Percentiles rank a stretch among this genome's conserved stretches.
Conservation (phyloP, 1,140 invertebrate species). For the Acromyrmex heyeri region DNA sequence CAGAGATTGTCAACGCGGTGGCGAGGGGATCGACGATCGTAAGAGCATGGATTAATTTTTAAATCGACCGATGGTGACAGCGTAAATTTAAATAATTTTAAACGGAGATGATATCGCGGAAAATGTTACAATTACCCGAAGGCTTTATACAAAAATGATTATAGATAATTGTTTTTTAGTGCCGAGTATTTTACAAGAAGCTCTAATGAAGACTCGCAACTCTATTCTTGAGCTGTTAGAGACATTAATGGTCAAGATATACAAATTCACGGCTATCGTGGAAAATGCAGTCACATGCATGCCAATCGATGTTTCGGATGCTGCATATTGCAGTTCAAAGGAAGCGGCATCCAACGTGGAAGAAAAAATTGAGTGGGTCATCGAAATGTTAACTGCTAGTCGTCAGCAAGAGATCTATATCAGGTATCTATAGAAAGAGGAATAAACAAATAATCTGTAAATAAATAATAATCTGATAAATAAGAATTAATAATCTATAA, state of each 20-base stretch:
- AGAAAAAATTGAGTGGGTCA: conserved; percentile 85
- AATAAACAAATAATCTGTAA: background rate
- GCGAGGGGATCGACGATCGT: conserved; percentile 90
- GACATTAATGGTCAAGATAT: conserved; percentile 88
- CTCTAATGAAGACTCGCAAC: conserved; percentile 86
- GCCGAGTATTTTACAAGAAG: conserved; percentile 88
- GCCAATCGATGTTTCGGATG: background rate
- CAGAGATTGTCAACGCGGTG: conserved; percentile 89
- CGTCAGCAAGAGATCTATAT: conserved; percentile 89
- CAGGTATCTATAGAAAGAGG: conserved; percentile 78
- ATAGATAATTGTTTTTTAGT: conserved; percentile 83
- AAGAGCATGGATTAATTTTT: conserved; percentile 74
- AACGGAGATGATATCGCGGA: background rate
- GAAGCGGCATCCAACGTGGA: conserved; percentile 65
- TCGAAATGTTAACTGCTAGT: conserved; percentile 87
- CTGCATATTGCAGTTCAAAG: background rate
- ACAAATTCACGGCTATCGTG: conserved; percentile 88
- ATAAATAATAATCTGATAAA: background rate
- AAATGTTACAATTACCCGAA: background rate
- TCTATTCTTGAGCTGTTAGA: conserved; percentile 87
- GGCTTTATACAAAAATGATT: background rate
- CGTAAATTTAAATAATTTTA: background rate
- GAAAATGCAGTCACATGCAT: conserved; percentile 79
- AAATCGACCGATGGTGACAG: background rate
- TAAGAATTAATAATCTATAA: too few relatives aligned